Conservation (phyloP, 2,797 vertebrate species). For the Mormyrus proboscirostris region DNA sequence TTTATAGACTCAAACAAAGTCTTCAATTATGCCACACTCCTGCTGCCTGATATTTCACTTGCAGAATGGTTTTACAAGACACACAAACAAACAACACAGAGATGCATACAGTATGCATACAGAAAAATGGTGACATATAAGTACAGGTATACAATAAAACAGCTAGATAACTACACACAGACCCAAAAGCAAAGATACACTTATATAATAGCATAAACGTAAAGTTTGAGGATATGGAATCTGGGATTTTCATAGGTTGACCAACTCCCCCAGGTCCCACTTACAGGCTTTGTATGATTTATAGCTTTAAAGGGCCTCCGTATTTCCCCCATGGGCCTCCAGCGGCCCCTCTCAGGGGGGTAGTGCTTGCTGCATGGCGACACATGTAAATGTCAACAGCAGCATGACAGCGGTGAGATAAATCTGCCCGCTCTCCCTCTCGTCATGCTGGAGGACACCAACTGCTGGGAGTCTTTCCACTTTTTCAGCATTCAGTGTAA, state of each 20-base stretch:
- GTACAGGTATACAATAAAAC: neutral
- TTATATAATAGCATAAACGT: neutral
- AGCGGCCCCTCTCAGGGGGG: neutral
- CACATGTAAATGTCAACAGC: neutral
- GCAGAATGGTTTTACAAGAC: neutral
- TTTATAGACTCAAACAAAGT: neutral
- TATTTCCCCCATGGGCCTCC: neutral
- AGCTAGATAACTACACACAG: neutral
- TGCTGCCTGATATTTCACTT: neutral
- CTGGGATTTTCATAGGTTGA: neutral
- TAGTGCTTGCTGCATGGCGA: neutral
- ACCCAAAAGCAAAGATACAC: neutral
- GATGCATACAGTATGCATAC: neutral
- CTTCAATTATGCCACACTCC: neutral
- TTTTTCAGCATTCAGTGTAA: neutral
- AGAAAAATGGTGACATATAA: neutral
- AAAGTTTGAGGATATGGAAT: neutral
- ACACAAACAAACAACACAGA: neutral
- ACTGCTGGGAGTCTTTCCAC: neutral
- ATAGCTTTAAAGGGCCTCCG: neutral
- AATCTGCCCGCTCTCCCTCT: neutral
- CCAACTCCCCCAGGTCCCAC: neutral
- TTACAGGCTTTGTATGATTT: neutral
- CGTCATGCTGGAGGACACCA: neutral
- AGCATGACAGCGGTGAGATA: neutral